These are phyloP conservation scores for Nomada fucata DNA, from an alignment of 2,888 invertebrate species.

Conservation along the genomic window DNA sequence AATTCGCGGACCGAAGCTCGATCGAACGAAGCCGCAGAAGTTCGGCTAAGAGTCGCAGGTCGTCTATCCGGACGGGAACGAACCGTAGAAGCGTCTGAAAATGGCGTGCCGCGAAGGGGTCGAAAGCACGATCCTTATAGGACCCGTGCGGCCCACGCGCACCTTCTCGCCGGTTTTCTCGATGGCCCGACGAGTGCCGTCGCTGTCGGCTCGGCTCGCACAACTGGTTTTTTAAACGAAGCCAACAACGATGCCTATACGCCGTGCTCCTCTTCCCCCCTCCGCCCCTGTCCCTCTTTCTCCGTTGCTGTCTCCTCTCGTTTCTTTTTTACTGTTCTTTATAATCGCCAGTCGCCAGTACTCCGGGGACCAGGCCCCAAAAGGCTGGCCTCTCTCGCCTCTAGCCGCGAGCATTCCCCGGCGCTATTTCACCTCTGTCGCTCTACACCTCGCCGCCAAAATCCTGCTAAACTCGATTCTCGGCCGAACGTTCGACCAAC, in stretches of 20 bases:
- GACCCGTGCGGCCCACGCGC: constrained; percentile 83
- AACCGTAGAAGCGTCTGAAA: constrained; percentile 34
- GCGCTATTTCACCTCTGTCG: constrained; percentile 63
- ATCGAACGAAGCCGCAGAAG: neutral
- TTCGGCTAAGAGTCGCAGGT: constrained; percentile 6
- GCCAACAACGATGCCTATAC: constrained; percentile 81
- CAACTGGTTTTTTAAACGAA: constrained; percentile 84
- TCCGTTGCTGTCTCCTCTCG: constrained; percentile 62
- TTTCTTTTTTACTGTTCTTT: constrained; percentile 82
- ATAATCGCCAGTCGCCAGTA: constrained; percentile 82
- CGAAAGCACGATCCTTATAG: constrained; percentile 68
- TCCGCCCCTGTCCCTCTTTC: constrained; percentile 37
- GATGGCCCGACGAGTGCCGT: constrained; percentile 69
- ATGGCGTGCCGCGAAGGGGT: constrained; percentile 54
- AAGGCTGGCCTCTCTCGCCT: constrained; percentile 63
- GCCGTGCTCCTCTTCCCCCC: constrained; percentile 68
- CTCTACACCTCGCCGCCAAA: constrained; percentile 60
- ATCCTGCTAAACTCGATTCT: constrained; percentile 69
- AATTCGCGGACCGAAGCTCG: no score
- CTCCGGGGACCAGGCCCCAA: constrained; percentile 76
- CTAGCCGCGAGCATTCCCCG: constrained; percentile 73
- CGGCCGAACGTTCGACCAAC: constrained; percentile 12
- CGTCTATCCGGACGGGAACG: constrained; percentile 34
- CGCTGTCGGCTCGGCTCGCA: constrained; percentile 80
- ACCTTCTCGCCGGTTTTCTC: constrained; percentile 72